Percentiles rank a stretch among this genome's conserved stretches.
Conservation (phyloP, 1,140 invertebrate species). For the Drosophila ficusphila region DNA sequence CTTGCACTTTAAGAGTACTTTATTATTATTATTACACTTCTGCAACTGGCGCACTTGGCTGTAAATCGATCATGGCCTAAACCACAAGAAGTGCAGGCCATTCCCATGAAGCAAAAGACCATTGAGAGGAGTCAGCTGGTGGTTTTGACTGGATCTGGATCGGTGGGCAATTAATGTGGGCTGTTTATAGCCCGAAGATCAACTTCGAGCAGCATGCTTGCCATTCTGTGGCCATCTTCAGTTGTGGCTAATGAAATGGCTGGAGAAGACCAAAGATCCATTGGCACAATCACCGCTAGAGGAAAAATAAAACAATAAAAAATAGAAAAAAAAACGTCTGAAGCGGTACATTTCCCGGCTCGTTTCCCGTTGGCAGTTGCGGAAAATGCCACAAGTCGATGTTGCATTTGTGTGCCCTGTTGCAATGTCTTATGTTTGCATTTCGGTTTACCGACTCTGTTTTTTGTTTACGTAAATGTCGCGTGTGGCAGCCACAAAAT, state of each 20-base stretch:
- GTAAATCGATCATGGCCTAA: not conserved
- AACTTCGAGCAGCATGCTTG: conserved; percentile 38
- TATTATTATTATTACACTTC: no score
- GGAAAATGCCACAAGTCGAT: conserved; percentile 52
- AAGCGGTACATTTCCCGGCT: conserved; percentile 68
- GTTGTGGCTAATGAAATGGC: conserved; percentile 66
- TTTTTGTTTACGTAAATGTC: conserved; percentile 73
- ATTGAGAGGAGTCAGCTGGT: conserved; percentile 33
- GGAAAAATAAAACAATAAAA: conserved; percentile 34
- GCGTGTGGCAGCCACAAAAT: conserved; percentile 59
- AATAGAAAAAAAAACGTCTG: conserved; percentile 36
- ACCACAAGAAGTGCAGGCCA: conserved; percentile 5
- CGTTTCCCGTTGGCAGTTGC: conserved; percentile 49
- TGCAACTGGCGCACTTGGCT: not conserved
- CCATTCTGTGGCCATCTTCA: conserved; percentile 70
- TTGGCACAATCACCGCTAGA: conserved; percentile 53
- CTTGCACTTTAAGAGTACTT: not conserved
- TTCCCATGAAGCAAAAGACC: conserved; percentile 29
- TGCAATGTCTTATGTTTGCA: conserved; percentile 19
- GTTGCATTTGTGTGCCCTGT: conserved; percentile 34
- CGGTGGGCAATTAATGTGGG: conserved; percentile 66
- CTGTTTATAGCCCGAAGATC: conserved; percentile 26
- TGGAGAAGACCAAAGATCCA: conserved; percentile 40
- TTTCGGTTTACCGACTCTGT: conserved; percentile 2
- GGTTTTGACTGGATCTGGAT: conserved; percentile 24